Percentiles rank a stretch among this genome's conserved stretches.
These are phyloP conservation scores for Cephalopholis sonnerati DNA, from an alignment of 2,113 vertebrate species.

Conservation along the genomic window DNA sequence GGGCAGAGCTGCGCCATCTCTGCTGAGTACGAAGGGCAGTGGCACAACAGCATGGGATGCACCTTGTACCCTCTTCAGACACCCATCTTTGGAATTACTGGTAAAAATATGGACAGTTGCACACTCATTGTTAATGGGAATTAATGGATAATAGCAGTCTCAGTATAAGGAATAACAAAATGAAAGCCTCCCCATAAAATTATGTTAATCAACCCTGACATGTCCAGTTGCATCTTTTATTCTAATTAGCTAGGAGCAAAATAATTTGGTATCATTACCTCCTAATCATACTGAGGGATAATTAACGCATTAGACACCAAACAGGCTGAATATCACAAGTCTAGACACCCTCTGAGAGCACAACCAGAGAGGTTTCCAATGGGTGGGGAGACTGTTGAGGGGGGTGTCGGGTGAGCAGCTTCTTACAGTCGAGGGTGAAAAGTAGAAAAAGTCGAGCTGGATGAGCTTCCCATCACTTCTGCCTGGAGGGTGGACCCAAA, in stretches of 20 bases:
- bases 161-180: neutral
- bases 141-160: neutral
- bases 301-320: neutral
- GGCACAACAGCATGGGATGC: neutral
- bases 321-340: neutral
- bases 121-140: slow-evolving; percentile 1
- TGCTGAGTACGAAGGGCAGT: neutral
- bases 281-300: neutral
- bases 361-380: neutral
- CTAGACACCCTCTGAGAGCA: neutral
- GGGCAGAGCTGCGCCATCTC: slow-evolving; percentile 18
- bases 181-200: neutral
- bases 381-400: neutral
- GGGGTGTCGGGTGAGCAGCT: neutral
- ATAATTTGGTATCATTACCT: neutral
- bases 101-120: neutral
- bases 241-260: slow-evolving; percentile 15
- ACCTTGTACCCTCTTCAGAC: neutral
- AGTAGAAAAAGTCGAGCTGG: neutral
- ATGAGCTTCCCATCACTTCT: slow-evolving; percentile 16
- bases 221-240: neutral
- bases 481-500: slow-evolving; percentile 17
- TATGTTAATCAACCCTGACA: slow-evolving; percentile 1
- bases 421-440: neutral
- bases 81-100: neutral